A percentile compares a stretch with the other conserved stretches of the same genome.
These are phyloP conservation scores for Agrotis clavis DNA, from an alignment of 2,888 invertebrate genomes.

Conservation along the genomic window DNA sequence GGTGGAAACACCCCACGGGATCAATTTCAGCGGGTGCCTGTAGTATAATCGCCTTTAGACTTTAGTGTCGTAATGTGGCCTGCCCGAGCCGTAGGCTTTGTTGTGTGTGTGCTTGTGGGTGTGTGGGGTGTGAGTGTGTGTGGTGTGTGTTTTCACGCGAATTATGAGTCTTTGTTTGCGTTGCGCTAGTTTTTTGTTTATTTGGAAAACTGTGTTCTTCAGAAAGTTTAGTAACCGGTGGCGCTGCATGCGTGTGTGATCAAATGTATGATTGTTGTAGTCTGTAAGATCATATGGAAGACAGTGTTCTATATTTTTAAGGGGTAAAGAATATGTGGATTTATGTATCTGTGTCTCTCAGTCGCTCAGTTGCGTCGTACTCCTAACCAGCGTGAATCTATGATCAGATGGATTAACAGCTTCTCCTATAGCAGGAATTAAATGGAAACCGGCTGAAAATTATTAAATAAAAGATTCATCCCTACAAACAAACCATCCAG, in stretches of 20 bases:
- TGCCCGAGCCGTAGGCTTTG: slow-evolving; percentile 56
- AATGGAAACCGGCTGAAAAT: not conserved
- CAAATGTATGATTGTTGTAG: too few species aligned
- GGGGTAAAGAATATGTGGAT: too few species aligned
- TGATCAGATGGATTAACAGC: not conserved
- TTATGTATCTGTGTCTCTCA: too few species aligned
- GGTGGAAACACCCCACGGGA: slow-evolving; percentile 51
- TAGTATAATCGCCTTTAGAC: slow-evolving; percentile 67
- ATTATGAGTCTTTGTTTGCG: slow-evolving; percentile 61
- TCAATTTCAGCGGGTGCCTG: slow-evolving; percentile 66
- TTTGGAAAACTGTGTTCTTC: not conserved
- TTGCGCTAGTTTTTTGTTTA: slow-evolving; percentile 40
- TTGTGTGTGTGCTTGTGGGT: slow-evolving; percentile 24
- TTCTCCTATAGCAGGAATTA: not conserved
- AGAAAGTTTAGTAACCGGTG: too few species aligned
- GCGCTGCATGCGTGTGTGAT: too few species aligned
- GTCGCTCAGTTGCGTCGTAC: too few species aligned
- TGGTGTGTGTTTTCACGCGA: slow-evolving; percentile 63
- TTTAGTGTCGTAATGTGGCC: slow-evolving; percentile 65
- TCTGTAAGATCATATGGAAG: too few species aligned
- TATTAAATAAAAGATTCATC: not conserved
- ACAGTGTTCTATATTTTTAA: too few species aligned
- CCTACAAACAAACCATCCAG: slow-evolving; percentile 16
- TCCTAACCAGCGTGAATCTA: too few species aligned
- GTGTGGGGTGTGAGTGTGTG: slow-evolving; percentile 14